Conservation (phyloP, 2,113 vertebrate genomes). For the Odocoileus virginianus region DNA sequence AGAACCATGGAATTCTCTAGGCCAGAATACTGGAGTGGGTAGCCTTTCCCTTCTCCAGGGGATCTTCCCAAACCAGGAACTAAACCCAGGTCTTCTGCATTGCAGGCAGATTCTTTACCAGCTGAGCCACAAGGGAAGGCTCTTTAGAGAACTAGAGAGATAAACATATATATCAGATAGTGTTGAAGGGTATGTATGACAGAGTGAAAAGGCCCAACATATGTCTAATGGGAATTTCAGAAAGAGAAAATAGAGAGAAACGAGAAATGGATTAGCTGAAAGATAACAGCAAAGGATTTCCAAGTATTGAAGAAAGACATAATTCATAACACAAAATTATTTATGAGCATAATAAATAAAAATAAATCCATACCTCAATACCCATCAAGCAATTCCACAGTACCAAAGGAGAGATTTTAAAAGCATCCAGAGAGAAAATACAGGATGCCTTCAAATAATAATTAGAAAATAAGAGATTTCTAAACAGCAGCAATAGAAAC, state of each 20-base stretch:
- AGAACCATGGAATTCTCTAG: background rate
- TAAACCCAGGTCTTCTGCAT: background rate
- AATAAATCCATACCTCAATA: background rate
- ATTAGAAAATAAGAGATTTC: background rate
- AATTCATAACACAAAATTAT: background rate
- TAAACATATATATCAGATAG: background rate
- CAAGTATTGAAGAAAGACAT: background rate
- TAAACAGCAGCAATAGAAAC: background rate
- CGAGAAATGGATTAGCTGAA: background rate
- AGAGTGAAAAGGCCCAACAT: background rate
- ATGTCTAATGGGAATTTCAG: background rate
- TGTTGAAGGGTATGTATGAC: background rate
- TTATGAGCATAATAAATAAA: conserved; percentile 15
- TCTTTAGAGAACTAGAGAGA: background rate
- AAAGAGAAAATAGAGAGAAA: conserved; percentile 17
- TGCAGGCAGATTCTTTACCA: background rate
- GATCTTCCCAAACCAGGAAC: background rate
- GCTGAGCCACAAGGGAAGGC: background rate
- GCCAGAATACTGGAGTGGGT: background rate
- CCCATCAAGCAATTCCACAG: background rate
- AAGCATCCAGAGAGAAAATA: background rate
- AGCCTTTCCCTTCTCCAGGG: background rate
- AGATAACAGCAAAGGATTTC: background rate
- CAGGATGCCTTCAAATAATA: background rate
- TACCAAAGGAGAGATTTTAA: background rate